These are phyloP conservation scores for Drosophila ogumai DNA, from an alignment of 1,140 invertebrate genomes.

Conservation along the genomic window DNA sequence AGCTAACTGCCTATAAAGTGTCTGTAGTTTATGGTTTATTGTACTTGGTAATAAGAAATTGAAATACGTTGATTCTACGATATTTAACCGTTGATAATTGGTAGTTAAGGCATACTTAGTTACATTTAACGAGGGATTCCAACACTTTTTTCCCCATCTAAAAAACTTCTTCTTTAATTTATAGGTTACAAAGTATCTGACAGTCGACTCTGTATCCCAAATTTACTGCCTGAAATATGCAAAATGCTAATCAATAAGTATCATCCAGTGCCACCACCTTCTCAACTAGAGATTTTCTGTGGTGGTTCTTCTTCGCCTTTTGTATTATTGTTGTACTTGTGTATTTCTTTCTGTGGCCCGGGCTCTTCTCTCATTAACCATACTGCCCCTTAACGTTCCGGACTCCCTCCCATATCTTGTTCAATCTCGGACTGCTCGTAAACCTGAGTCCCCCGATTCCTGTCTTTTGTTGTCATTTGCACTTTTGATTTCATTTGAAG, in stretches of 20 bases:
- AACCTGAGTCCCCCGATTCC: constrained; percentile 49
- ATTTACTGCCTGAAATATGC: background rate
- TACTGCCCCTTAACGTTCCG: background rate
- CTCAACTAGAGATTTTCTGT: constrained; percentile 1
- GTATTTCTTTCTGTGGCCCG: constrained; percentile 9
- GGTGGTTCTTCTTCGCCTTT: constrained; percentile 23
- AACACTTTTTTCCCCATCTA: background rate
- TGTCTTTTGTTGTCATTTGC: constrained; percentile 79
- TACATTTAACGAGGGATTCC: background rate
- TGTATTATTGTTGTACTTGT: constrained; percentile 34
- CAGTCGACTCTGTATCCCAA: constrained; percentile 1
- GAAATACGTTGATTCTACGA: background rate
- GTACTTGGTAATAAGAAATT: background rate
- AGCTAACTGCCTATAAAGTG: background rate
- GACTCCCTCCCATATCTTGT: background rate
- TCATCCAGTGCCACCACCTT: constrained; percentile 21
- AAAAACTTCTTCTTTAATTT: background rate
- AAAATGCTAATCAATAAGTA: constrained; percentile 45
- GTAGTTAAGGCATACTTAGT: background rate
- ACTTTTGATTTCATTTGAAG: constrained; percentile 82
- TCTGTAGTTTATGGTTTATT: background rate
- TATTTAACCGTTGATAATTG: background rate
- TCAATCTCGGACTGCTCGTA: constrained; percentile 5
- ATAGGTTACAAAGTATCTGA: background rate
- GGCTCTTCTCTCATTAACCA: constrained; percentile 34